phyloP scores from a whole-genome alignment of 2,888 invertebrate species.

The Dascillus cervinus region DNA sequence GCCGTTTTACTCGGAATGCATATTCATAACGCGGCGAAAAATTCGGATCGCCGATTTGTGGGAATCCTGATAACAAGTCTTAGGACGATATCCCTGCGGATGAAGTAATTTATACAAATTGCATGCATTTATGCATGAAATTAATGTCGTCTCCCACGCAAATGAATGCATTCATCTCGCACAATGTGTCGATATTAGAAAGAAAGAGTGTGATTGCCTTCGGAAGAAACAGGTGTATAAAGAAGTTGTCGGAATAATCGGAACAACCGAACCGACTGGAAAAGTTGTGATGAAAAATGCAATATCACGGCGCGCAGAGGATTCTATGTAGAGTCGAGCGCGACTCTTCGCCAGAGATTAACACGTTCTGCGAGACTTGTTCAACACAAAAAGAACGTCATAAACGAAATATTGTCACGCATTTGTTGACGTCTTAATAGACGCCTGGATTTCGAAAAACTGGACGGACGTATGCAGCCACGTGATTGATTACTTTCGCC shows the following conservation, averaged over 20 bases:
- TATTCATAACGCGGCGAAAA: slow-evolving; percentile 11
- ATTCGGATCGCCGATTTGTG: no score
- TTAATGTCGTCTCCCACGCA: slow-evolving; percentile 24
- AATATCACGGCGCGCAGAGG: slow-evolving; percentile 2
- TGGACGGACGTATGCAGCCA: slow-evolving; percentile 12
- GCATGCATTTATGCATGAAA: slow-evolving; percentile 30
- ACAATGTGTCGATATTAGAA: slow-evolving; percentile 1
- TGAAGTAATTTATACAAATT: slow-evolving; percentile 24
- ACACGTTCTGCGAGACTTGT: slow-evolving; percentile 16
- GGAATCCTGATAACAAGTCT: no score
- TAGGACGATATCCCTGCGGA: slow-evolving; percentile 15
- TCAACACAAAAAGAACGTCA: slow-evolving; percentile 16
- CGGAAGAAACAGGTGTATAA: slow-evolving; percentile 16
- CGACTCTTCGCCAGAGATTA: slow-evolving; percentile 10
- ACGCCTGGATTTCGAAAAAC: slow-evolving; percentile 4
- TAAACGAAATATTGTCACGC: slow-evolving; percentile 25
- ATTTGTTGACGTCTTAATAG: slow-evolving; percentile 20
- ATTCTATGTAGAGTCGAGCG: background rate
- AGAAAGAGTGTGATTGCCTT: slow-evolving; percentile 4
- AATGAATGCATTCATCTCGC: slow-evolving; percentile 22
- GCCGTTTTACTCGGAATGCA: slow-evolving; percentile 12
- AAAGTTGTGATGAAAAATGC: slow-evolving; percentile 12
- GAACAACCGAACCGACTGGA: slow-evolving; percentile 7
- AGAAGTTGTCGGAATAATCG: slow-evolving; percentile 13
- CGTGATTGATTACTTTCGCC: no score